A percentile compares a stretch with the other conserved stretches of the same genome.
phyloP scores from a whole-genome alignment of 2,113 vertebrate genomes.

The Cochlearius cochlearius region DNA sequence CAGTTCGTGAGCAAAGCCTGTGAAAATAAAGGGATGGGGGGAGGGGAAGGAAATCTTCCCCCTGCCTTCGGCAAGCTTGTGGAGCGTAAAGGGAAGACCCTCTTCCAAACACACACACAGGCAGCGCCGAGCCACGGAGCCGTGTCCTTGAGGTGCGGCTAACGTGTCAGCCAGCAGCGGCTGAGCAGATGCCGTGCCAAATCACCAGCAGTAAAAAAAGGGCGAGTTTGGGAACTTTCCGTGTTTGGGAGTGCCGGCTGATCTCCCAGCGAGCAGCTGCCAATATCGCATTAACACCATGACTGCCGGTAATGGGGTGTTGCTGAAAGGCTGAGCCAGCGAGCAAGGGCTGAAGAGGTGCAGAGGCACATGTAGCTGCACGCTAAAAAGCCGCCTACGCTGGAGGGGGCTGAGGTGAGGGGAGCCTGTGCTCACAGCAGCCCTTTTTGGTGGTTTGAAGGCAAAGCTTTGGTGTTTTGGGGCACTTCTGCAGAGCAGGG shows the following conservation, averaged over 20 bases:
- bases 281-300: background rate
- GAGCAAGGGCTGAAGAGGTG: background rate
- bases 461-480: background rate
- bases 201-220: background rate
- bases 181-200: background rate
- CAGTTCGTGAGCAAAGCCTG: background rate
- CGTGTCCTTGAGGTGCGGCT: background rate
- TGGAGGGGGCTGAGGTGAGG: background rate
- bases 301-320: background rate
- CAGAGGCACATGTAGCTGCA: accelerated
- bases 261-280: background rate
- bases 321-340: background rate
- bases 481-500: background rate
- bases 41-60: background rate
- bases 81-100: background rate
- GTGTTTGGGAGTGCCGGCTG: background rate
- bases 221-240: background rate
- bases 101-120: background rate
- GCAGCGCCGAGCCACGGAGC: background rate
- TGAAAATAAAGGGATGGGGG: background rate
- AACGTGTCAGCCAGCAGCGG: background rate
- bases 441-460: background rate
- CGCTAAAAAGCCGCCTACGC: accelerated
- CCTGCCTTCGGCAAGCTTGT: background rate
- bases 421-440: background rate